Conservation (phyloP, 1,140 invertebrate genomes). For the Rhyzopertha dominica region DNA sequence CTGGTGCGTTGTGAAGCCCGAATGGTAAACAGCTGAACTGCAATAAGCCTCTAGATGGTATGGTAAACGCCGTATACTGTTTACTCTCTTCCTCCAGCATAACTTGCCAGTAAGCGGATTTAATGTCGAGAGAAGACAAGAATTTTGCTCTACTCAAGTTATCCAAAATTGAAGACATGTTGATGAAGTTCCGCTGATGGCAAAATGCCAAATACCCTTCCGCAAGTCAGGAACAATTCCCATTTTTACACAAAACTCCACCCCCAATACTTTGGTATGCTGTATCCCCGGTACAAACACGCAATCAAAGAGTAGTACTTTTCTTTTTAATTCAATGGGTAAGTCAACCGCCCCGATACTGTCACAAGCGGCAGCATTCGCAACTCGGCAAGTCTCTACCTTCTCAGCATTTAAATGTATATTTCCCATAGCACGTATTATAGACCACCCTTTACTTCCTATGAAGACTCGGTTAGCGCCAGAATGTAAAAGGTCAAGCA, state of each 20-base stretch:
- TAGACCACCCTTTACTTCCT: too few species aligned
- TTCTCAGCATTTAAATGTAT: too few species aligned
- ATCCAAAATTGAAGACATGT: conserved; percentile 29
- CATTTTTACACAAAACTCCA: too few species aligned
- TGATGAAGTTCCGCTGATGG: not conserved
- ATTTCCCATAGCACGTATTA: too few species aligned
- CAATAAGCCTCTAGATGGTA: conserved; percentile 32
- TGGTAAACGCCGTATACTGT: conserved; percentile 35
- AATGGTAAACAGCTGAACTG: conserved; percentile 35
- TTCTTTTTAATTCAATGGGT: not conserved
- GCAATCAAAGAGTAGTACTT: not conserved
- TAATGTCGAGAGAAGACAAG: conserved; percentile 34
- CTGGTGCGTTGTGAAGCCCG: conserved; percentile 27
- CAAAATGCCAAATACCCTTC: too few species aligned
- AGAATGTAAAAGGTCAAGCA: too few species aligned
- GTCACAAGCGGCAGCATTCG: conserved; percentile 15
- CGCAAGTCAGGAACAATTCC: too few species aligned
- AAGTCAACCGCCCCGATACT: conserved; percentile 5
- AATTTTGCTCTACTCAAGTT: conserved; percentile 30
- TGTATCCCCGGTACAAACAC: not conserved
- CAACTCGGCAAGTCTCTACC: too few species aligned
- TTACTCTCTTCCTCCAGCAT: conserved; percentile 23
- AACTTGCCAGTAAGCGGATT: conserved; percentile 37
- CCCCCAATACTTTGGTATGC: not conserved
- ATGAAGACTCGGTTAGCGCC: too few species aligned